A percentile compares a stretch with the other conserved stretches of the same genome.
Evolutionary conservation across 2,888 invertebrate species (phyloP).

Genomic region (Saturnia pavonia): DNA sequence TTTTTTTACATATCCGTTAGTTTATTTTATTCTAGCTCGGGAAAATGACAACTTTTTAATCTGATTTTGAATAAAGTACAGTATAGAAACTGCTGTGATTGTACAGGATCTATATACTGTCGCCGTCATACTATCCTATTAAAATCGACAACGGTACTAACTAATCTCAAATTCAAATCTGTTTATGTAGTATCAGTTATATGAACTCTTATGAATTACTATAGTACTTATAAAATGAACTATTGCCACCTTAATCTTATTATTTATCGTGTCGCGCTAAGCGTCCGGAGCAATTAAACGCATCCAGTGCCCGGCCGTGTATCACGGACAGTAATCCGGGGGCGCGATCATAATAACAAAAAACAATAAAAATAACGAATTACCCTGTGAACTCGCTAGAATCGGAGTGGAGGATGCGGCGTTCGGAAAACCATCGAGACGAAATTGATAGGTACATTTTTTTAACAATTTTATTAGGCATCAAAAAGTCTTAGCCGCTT

Average conservation of each 20-base stretch:
- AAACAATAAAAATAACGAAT: conserved; percentile 82
- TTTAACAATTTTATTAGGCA: not conserved
- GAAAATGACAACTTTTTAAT: too few species aligned
- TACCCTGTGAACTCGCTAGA: conserved; percentile 73
- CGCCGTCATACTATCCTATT: too few species aligned
- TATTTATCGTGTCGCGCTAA: conserved; percentile 68
- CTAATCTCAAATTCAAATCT: too few species aligned
- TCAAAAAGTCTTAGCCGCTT: too few species aligned
- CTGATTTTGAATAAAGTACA: too few species aligned
- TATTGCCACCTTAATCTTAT: conserved; percentile 75
- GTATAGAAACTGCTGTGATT: too few species aligned
- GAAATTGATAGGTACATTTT: conserved; percentile 16
- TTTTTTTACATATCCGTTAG: too few species aligned
- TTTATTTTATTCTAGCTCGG: too few species aligned
- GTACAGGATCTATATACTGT: too few species aligned
- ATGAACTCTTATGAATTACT: too few species aligned
- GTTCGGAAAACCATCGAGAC: conserved; percentile 42
- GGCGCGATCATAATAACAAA: conserved; percentile 81
- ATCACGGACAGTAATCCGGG: conserved; percentile 74
- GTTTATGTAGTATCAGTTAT: not conserved
- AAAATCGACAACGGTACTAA: too few species aligned
- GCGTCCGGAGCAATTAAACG: conserved; percentile 77
- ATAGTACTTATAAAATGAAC: conserved; percentile 25
- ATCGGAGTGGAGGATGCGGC: conserved; percentile 57
- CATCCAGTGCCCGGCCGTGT: conserved; percentile 74